Conservation (phyloP, 2,113 vertebrate species). For the Enhydra lutris region DNA sequence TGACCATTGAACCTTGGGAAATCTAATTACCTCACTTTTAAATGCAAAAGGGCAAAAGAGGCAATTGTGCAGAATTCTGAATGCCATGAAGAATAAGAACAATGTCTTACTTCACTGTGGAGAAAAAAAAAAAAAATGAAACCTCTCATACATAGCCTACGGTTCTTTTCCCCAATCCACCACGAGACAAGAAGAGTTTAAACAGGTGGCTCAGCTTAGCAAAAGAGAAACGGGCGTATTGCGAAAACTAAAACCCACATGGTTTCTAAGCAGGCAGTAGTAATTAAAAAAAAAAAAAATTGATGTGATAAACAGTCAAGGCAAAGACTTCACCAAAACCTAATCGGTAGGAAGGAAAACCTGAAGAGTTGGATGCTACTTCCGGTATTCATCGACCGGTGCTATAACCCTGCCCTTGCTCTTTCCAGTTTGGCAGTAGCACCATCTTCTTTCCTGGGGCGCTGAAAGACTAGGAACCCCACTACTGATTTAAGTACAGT, state of each 20-base stretch:
- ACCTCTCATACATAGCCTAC: neutral
- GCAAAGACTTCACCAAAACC: slow-evolving; percentile 4
- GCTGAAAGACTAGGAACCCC: neutral
- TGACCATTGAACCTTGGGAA: slow-evolving; percentile 68
- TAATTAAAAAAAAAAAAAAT: neutral
- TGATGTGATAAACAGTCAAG: neutral
- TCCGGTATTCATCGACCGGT: too few relatives aligned
- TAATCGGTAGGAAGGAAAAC: neutral
- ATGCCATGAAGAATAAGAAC: slow-evolving; percentile 38
- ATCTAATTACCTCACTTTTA: slow-evolving; percentile 67
- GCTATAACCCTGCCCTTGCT: neutral
- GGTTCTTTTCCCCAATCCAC: neutral
- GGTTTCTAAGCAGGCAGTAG: neutral
- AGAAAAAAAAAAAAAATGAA: neutral
- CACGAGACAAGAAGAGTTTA: neutral
- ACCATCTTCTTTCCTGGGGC: neutral
- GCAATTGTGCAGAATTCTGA: slow-evolving; percentile 11
- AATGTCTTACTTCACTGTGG: slow-evolving; percentile 45
- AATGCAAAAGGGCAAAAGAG: slow-evolving; percentile 50
- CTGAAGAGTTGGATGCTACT: neutral
- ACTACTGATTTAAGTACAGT: neutral
- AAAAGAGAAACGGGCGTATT: neutral
- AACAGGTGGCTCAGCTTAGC: slow-evolving; percentile 34
- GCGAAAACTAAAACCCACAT: neutral
- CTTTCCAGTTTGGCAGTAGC: neutral